Evolutionary conservation across 2,797 vertebrate species (phyloP).

Genomic region (Parauchenoglanis ngamensis): DNA sequence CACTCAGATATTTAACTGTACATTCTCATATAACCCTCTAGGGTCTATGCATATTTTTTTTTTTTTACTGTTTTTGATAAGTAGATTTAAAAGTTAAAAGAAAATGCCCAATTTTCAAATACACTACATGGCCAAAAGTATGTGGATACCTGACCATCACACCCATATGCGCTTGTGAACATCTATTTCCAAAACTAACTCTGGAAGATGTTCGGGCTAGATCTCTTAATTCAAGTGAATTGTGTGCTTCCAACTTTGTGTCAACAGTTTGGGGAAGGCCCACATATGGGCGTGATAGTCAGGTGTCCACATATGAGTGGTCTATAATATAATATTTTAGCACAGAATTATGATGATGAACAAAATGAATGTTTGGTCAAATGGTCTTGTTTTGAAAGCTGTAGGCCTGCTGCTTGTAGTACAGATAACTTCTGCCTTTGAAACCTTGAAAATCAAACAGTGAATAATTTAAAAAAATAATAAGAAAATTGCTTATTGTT

Average conservation of each 20-base stretch:
- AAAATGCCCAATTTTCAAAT: neutral
- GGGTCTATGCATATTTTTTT: neutral
- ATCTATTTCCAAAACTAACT: neutral
- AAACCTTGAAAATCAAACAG: neutral
- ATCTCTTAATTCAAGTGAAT: neutral
- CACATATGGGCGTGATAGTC: neutral
- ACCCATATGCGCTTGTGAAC: neutral
- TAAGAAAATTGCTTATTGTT: neutral
- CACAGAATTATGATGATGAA: neutral
- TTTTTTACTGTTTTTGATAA: neutral
- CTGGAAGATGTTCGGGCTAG: neutral
- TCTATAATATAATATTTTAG: neutral
- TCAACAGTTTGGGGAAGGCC: neutral
- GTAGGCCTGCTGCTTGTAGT: too few species aligned
- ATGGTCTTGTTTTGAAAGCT: neutral
- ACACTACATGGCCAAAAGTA: neutral
- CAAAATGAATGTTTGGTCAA: neutral
- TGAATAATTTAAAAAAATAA: neutral
- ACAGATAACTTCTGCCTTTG: neutral
- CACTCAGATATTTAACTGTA: conserved; percentile 12
- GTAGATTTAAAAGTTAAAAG: neutral
- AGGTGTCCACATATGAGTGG: neutral
- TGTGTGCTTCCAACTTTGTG: neutral
- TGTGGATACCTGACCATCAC: conserved; percentile 1
- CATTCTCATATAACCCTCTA: conserved; percentile 10